Evolutionary conservation across 2,888 invertebrate genomes (phyloP).

Genomic region (Drosophila meridiana): DNA sequence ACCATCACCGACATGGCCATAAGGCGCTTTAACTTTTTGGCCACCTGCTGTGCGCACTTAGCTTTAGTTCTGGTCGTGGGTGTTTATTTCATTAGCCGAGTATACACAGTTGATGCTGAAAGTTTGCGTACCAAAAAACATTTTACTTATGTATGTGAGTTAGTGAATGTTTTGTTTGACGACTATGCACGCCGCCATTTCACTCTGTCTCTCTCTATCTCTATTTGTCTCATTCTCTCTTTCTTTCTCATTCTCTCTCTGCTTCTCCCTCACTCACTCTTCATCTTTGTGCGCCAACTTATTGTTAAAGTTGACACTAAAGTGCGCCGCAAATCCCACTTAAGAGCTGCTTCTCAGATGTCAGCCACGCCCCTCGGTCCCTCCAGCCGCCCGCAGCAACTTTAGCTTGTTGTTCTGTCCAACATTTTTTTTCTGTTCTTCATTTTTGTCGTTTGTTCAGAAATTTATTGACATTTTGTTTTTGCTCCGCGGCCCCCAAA

Average conservation of each 20-base stretch:
- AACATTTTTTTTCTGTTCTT: conserved; percentile 29
- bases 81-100: conserved; percentile 68
- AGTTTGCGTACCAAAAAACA: conserved; percentile 49
- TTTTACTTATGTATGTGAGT: conserved; percentile 48
- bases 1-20: conserved; percentile 25
- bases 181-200: conserved; percentile 10
- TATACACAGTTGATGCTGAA: conserved; percentile 63
- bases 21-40: conserved; percentile 53
- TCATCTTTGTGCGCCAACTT: conserved; percentile 59
- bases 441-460: background rate
- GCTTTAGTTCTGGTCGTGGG: conserved; percentile 59
- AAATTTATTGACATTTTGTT: conserved; percentile 76
- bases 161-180: conserved; percentile 38
- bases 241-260: background rate
- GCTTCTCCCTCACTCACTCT: background rate
- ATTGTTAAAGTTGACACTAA: conserved; percentile 81
- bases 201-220: background rate
- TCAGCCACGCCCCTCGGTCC: conserved; percentile 21
- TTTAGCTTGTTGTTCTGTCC: conserved; percentile 35
- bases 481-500: conserved; percentile 52
- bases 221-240: background rate
- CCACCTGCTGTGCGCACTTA: conserved; percentile 71
- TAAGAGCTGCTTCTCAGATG: conserved; percentile 64
- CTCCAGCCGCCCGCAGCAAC: conserved; percentile 1
- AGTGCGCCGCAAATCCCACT: conserved; percentile 79